Evolutionary conservation across 1,140 invertebrate species (phyloP), one percentile per base, ranked within the genome.

Genomic region (Mactra quadrangularis): DNA sequence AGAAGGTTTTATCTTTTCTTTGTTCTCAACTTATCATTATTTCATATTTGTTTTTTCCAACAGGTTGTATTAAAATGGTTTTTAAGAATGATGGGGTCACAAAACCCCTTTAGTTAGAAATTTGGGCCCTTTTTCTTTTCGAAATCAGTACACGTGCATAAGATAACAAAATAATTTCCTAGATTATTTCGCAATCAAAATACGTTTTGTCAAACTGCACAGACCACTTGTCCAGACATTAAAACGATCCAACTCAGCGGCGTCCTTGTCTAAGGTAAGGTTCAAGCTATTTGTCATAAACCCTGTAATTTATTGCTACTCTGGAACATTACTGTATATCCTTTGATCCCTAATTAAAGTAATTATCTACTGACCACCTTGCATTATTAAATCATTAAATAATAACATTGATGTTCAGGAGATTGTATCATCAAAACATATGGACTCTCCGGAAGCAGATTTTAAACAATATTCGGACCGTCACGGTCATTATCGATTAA

Each of bases 401-500:
- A 66, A 66, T 47, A 27, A 66, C 62, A 22, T 47, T 66, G 62
- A 66, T 66, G n/a, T n/a, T 6, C 19, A n/a, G 27, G 22, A 27
- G 17, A 45, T 47, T n/a, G 27, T 45, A 27, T 38, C n/a, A 22
- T 13, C 41, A 66, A 45, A 66, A 22, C 62, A 66, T 38, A 25
- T 66, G 62, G 27, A 6, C 38, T 38, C 15, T 47, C 41, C n/a
- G 7, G 41, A 66, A 66, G 45, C 62, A 66, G 62, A 41, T 41
- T 41, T 38, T 25, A 3, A 33, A 19, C 22, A 3, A 45, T 27
- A 47, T 66, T 11, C 22, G 4, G 29, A 66, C 62, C 62, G 62
- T 47, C 45, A 66, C 31, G 41, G 62, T 66, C 62, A 66, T 66
- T 66, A 66, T 66, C 29, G 38, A 38, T 66, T 45, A 66, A 38